Percentiles rank a stretch among this genome's conserved stretches.
Conservation (phyloP, 2,113 vertebrate genomes). For the Callipepla squamata region DNA sequence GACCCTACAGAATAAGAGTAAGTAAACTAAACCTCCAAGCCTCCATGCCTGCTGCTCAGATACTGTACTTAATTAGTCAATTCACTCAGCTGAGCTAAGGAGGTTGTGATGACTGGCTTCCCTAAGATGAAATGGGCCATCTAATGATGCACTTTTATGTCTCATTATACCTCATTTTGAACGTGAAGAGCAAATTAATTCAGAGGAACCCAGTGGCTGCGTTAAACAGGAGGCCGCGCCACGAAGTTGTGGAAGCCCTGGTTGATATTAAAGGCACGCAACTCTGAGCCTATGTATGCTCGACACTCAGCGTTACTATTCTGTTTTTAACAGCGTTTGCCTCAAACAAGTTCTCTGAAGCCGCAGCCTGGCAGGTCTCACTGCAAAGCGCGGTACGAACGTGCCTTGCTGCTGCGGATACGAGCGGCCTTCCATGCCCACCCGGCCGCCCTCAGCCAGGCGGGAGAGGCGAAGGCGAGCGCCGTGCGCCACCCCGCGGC, state of each 20-base stretch:
- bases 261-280: not conserved
- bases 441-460: too few species aligned
- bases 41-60: not conserved
- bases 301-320: not conserved
- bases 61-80: slow-evolving; percentile 14
- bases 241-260: not conserved
- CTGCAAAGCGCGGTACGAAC: fast-evolving
- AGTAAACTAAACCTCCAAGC: not conserved
- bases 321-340: not conserved
- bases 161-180: slow-evolving; percentile 30
- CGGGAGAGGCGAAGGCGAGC: not conserved
- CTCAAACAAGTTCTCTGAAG: not conserved
- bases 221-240: not conserved
- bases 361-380: not conserved
- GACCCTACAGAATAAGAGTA: not conserved
- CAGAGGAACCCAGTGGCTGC: not conserved
- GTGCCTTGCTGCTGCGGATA: not conserved
- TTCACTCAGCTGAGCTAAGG: not conserved
- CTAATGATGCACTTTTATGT: slow-evolving; percentile 31
- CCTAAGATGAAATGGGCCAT: slow-evolving; percentile 12
- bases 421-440: not conserved
- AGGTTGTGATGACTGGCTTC: not conserved
- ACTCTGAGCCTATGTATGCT: not conserved
- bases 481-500: not conserved
- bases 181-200: slow-evolving; percentile 26